These are phyloP conservation scores for Cosmia trapezina DNA, from an alignment of 2,888 invertebrate species.

Conservation along the genomic window DNA sequence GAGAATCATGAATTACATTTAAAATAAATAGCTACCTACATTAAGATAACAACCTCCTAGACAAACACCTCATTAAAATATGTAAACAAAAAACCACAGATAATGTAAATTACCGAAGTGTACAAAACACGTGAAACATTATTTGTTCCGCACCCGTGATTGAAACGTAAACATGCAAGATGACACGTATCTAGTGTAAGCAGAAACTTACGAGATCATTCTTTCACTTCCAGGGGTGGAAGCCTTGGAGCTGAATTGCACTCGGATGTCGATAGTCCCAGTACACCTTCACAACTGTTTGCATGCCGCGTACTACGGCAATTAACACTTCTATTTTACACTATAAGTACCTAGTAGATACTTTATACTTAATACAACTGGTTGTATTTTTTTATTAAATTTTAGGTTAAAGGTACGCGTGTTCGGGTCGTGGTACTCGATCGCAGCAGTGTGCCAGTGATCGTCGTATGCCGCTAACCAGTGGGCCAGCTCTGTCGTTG, in stretches of 20 bases:
- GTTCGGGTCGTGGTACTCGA: conserved; percentile 23
- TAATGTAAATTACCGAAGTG: conserved; percentile 48
- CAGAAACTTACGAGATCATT: conserved; percentile 76
- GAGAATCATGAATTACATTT: neutral
- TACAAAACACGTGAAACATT: conserved; percentile 45
- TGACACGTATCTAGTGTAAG: conserved; percentile 24
- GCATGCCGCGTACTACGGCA: conserved; percentile 72
- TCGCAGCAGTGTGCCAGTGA: conserved; percentile 53
- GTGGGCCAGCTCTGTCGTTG: conserved; percentile 73
- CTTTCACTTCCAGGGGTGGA: conserved; percentile 63
- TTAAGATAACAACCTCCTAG: conserved; percentile 33
- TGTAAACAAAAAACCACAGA: conserved; percentile 36
- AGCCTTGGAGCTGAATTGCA: conserved; percentile 52
- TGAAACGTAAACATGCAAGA: conserved; percentile 55
- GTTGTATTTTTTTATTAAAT: neutral
- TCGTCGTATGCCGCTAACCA: conserved; percentile 72
- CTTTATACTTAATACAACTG: neutral
- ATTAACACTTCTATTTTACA: conserved; percentile 42
- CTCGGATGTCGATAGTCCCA: conserved; percentile 49
- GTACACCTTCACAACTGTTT: conserved; percentile 62
- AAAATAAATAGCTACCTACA: neutral
- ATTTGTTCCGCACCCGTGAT: conserved; percentile 50
- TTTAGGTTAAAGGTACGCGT: conserved; percentile 23
- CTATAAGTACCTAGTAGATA: neutral
- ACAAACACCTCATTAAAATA: conserved; percentile 41